Conservation (phyloP, 2,888 invertebrate species). For the Papilio protenor region DNA sequence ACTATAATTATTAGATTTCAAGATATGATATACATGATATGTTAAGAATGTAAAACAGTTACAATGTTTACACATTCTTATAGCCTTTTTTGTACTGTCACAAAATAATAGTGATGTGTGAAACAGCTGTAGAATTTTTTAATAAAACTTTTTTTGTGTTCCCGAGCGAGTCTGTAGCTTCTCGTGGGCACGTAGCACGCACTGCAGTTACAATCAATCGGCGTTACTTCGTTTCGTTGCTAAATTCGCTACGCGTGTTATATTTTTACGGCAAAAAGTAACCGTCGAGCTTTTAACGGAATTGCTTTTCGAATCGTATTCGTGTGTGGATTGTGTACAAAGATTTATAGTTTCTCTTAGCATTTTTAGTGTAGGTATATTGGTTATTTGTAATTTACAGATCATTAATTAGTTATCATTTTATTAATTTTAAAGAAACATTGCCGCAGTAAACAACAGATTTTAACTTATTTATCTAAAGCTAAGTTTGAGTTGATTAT, state of each 20-base stretch:
- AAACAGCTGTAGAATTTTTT: background rate
- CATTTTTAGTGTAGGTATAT: background rate
- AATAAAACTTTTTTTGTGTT: background rate
- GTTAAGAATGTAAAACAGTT: background rate
- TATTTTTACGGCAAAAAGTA: slow-evolving; percentile 28
- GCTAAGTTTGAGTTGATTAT: background rate
- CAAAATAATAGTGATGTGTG: background rate
- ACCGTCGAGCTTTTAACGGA: slow-evolving; percentile 28
- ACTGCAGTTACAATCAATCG: slow-evolving; percentile 22
- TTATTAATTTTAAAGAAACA: too few species aligned
- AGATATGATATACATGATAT: background rate
- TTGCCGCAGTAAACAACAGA: background rate
- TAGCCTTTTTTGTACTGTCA: background rate
- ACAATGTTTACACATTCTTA: background rate
- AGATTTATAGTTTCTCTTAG: slow-evolving; percentile 5
- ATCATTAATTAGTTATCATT: background rate
- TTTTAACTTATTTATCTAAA: background rate
- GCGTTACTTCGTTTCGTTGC: slow-evolving; percentile 15
- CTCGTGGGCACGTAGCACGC: background rate
- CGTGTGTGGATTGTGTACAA: slow-evolving; percentile 13
- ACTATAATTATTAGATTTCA: background rate
- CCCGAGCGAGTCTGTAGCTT: background rate
- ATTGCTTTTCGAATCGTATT: slow-evolving; percentile 20
- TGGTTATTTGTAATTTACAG: background rate
- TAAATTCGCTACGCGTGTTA: slow-evolving; percentile 26